These are phyloP conservation scores for Charadrius vociferus DNA, from an alignment of 2,113 vertebrate species.

Conservation along the genomic window DNA sequence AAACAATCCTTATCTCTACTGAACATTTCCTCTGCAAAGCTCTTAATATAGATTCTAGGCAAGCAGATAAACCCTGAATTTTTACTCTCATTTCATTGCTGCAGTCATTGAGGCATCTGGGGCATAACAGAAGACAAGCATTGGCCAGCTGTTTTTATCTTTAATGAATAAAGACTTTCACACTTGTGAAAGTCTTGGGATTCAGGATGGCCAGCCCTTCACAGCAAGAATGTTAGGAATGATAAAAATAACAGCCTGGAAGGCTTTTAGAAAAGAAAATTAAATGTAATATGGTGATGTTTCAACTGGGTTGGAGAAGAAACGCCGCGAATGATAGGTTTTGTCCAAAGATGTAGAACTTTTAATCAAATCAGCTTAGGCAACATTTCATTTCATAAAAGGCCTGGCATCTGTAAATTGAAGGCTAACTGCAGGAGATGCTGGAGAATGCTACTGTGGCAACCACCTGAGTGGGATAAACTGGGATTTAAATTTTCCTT, in stretches of 20 bases:
- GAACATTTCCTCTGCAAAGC: neutral
- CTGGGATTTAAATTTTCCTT: neutral
- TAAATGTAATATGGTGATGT: neutral
- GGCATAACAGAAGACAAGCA: neutral
- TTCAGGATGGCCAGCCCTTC: neutral
- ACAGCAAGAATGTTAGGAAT: neutral
- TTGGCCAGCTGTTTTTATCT: neutral
- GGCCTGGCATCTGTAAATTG: neutral
- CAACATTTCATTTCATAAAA: neutral
- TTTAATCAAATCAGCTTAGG: neutral
- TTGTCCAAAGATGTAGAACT: neutral
- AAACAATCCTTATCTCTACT: neutral
- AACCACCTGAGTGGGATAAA: neutral
- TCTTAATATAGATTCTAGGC: neutral
- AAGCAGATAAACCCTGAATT: neutral
- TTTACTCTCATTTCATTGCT: neutral
- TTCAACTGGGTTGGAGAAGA: neutral
- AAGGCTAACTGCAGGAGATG: neutral
- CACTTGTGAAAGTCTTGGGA: neutral
- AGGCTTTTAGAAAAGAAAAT: neutral
- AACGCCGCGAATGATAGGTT: neutral
- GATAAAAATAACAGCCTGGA: neutral
- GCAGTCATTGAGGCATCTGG: neutral
- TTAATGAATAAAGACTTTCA: neutral
- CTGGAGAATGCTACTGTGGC: neutral